Evolutionary conservation across 1,140 invertebrate genomes (phyloP), one percentile per base, ranked within the genome.

Genomic region (Gonioctena quinquepunctata): DNA sequence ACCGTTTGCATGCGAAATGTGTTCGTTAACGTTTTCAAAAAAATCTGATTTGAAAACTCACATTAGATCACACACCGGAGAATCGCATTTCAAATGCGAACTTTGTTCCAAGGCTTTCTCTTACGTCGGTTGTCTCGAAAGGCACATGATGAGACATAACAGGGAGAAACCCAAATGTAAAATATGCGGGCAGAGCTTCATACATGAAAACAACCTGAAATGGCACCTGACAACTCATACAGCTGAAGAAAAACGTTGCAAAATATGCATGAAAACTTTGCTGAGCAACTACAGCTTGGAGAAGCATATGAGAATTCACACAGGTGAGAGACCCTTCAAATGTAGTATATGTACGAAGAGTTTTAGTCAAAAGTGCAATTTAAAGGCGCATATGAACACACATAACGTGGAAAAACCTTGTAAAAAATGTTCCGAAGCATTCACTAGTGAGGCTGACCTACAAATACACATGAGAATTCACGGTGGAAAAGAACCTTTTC

Each of bases 391-490:
- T 63, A 48, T 75, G 28, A 72, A 69, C 13, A 60, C n/a, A 13
- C 90, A 92, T 69, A 89, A 88, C 0, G 90, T 89, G 0, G 88
- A 91, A 66, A 90, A 91, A 49, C 90, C 91, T 16, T 89, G 88
- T 75, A 82, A 82, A 0, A 79, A 87, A 22, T 89, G 88, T 63
- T 82, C 82, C 0, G 86, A 86, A 50, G 84, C 86, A 0, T 88
- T 88, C 71, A 80, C 93, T 74, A 85, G 85, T 27, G 88, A 88
- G 64, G 84, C 87, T 13, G 85, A 86, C 0, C 84, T 88, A n/a
- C 83, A 84, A 19, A 79, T 84, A 25, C 88, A 89, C 75, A 84
- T 85, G 82, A 81, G 86, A 0, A 83, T 86, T 0, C 87, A 89
- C 69, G 67, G 65, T 21, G 73, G 73, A 11, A 68, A 70, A 28